These are phyloP conservation scores for Drosophila picticornis DNA, from an alignment of 2,888 invertebrate genomes.

Conservation along the genomic window DNA sequence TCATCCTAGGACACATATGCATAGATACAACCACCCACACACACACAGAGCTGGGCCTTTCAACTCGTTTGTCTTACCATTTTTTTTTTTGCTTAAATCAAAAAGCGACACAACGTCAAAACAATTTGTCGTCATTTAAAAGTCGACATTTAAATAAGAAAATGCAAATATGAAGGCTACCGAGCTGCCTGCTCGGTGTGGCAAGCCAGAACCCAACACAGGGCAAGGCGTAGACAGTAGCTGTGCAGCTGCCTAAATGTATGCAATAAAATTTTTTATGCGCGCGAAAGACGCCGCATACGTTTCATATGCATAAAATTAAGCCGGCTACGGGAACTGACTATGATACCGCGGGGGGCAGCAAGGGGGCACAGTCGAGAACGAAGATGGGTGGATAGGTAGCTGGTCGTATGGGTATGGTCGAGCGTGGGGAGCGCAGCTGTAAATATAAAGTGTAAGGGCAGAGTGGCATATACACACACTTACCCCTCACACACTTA, in stretches of 20 bases:
- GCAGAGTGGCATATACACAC: slow-evolving; percentile 38
- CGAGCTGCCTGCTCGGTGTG: slow-evolving; percentile 10
- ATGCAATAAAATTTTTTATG: slow-evolving; percentile 80
- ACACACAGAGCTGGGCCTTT: slow-evolving; percentile 46
- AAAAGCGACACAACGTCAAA: slow-evolving; percentile 81
- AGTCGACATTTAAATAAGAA: slow-evolving; percentile 81
- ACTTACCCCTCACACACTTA: slow-evolving; percentile 12
- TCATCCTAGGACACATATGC: slow-evolving; percentile 1
- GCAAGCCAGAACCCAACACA: slow-evolving; percentile 8
- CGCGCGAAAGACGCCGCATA: slow-evolving; percentile 69
- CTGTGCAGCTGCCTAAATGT: slow-evolving; percentile 69
- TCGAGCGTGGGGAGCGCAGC: slow-evolving; percentile 74
- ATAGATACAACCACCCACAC: slow-evolving; percentile 8
- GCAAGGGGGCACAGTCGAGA: background rate
- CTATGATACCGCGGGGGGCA: slow-evolving; percentile 14
- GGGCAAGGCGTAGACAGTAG: slow-evolving; percentile 33
- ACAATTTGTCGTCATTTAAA: slow-evolving; percentile 81
- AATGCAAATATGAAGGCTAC: slow-evolving; percentile 75
- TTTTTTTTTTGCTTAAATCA: slow-evolving; percentile 58
- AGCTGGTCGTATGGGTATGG: slow-evolving; percentile 36
- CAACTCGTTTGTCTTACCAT: slow-evolving; percentile 56
- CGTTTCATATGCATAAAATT: slow-evolving; percentile 78
- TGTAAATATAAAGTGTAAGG: slow-evolving; percentile 77
- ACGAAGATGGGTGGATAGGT: slow-evolving; percentile 8
- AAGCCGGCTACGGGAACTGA: slow-evolving; percentile 48